These are phyloP conservation scores for Beris morrisii DNA, from an alignment of 2,888 invertebrate genomes.

Conservation along the genomic window DNA sequence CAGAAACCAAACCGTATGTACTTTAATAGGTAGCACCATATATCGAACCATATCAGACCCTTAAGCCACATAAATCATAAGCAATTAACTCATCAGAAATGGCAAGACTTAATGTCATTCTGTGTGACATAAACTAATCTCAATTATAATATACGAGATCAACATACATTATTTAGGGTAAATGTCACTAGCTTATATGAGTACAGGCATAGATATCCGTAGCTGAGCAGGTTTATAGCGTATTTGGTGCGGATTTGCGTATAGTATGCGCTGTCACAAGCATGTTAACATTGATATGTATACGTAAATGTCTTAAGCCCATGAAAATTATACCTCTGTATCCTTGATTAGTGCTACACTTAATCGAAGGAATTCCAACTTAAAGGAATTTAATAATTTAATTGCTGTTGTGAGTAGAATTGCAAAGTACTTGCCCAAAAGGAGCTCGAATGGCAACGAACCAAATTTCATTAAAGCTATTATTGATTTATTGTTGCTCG, in stretches of 20 bases:
- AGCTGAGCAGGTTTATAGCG: slow-evolving; percentile 8
- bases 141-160: slow-evolving; percentile 39
- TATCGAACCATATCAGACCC: slow-evolving; percentile 26
- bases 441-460: too few species aligned
- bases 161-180: slow-evolving; percentile 35
- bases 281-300: too few species aligned
- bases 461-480: too few species aligned
- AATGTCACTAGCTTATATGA: slow-evolving; percentile 27
- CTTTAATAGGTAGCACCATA: not conserved
- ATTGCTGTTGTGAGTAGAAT: too few species aligned
- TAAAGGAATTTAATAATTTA: too few species aligned
- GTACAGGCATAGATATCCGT: slow-evolving; percentile 7
- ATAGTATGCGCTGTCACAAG: not conserved
- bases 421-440: too few species aligned
- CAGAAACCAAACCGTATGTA: slow-evolving; percentile 19
- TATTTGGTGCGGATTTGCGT: slow-evolving; percentile 26
- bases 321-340: too few species aligned
- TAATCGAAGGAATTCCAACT: too few species aligned
- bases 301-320: too few species aligned
- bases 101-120: slow-evolving; percentile 43
- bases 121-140: slow-evolving; percentile 37
- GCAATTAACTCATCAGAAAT: slow-evolving; percentile 44
- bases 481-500: too few species aligned
- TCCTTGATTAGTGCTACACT: too few species aligned
- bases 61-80: slow-evolving; percentile 44